Conservation (phyloP, 2,797 vertebrate species). For the Acanthurus leucopareius region DNA sequence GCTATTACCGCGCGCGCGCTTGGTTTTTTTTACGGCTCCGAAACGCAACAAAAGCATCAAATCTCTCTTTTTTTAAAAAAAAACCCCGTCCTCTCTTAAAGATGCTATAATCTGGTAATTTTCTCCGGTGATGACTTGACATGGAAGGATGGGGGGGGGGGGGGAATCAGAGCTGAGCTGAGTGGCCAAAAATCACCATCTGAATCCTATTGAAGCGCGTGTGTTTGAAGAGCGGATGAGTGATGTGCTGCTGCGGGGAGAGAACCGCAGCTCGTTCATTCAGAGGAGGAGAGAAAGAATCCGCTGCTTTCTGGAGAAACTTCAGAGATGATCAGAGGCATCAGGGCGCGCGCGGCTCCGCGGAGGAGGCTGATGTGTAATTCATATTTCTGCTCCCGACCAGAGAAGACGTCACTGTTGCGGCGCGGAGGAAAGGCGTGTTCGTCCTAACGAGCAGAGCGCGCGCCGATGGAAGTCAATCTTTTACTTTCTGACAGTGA, state of each 20-base stretch:
- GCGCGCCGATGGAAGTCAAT: neutral
- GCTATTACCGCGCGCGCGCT: slow-evolving; percentile 33
- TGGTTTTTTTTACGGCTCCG: slow-evolving; percentile 31
- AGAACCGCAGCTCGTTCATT: slow-evolving; percentile 54
- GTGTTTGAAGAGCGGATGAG: slow-evolving; percentile 63
- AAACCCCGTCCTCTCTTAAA: no score
- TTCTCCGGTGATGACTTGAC: slow-evolving; percentile 44
- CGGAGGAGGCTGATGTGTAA: slow-evolving; percentile 51
- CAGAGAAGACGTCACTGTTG: slow-evolving; percentile 64
- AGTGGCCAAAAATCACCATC: slow-evolving; percentile 58
- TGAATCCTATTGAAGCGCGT: slow-evolving; percentile 59
- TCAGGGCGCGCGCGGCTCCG: slow-evolving; percentile 17
- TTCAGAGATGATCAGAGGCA: slow-evolving; percentile 60
- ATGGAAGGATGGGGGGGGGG: neutral
- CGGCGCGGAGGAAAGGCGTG: slow-evolving; percentile 48
- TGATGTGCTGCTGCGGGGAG: slow-evolving; percentile 57
- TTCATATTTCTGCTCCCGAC: slow-evolving; percentile 55
- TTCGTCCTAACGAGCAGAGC: neutral
- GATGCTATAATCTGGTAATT: slow-evolving; percentile 33
- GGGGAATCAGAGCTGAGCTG: slow-evolving; percentile 43
- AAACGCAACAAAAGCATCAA: slow-evolving; percentile 21
- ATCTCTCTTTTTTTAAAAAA: slow-evolving; percentile 31
- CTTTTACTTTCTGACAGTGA: neutral
- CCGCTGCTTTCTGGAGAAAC: slow-evolving; percentile 63
- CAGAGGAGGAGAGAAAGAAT: neutral